Evolutionary conservation across 2,888 invertebrate genomes (phyloP), one percentile per base, ranked within the genome.

Genomic region (Pyrochroa serraticornis): DNA sequence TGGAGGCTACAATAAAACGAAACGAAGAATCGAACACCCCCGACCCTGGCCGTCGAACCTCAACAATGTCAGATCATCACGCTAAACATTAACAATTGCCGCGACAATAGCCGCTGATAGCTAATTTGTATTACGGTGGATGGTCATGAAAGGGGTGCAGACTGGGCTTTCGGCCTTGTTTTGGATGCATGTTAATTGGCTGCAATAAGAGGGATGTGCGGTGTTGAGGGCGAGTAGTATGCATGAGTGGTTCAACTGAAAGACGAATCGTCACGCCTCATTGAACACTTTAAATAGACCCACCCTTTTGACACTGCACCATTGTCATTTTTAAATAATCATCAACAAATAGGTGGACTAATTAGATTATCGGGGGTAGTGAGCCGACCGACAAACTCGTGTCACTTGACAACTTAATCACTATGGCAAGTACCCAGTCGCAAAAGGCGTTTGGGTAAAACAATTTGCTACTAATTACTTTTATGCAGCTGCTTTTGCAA

Each of bases 221-320:
- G 52, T 52, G 54, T 55, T 48, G 58, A 58, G 60, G 58, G 57
- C 53, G 60, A 57, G 43, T 9, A 13, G n/a, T 50, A 53, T 54
- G 60, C 60, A 61, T 58, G 53, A 61, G 53, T 44, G 54, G 13
- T 22, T 46, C 10, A 34, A 43, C 35, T 58, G 57, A 60, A 58
- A 61, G 54, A 61, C 53, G 38, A 53, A 44, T 39, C 45, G 43
- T 51, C 54, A 61, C 38, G 60, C 57, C 60, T 58, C 60, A 57
- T 61, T 61, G 54, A 57, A 53, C 60, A 51, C 52, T 45, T 52
- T 39, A 31, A 37, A 52, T 44, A 13, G 45, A 52, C 32, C 46
- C 14, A 45, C 53, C 53, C 46, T 46, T 53, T 46, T 10, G n/a
- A 35, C 46, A 41, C 34, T 34, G 35, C 39, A 46, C 45, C 22